Conservation (phyloP, 1,140 invertebrate genomes). For the Cherax destructor region DNA sequence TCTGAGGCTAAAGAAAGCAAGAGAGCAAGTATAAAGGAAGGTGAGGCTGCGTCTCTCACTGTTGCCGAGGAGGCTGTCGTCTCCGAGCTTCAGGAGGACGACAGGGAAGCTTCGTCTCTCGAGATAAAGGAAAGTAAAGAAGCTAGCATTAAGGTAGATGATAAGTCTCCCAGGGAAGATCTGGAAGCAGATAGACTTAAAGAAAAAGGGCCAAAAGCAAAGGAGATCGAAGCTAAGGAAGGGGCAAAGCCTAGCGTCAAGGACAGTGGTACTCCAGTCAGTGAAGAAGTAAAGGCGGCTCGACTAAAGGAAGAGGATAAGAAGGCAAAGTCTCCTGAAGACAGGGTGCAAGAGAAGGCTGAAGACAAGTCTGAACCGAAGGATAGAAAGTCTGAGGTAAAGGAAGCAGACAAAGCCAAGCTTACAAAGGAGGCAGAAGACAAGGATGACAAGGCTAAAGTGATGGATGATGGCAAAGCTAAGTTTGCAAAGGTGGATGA, state of each 20-base stretch:
- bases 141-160: neutral
- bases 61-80: neutral
- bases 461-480: neutral
- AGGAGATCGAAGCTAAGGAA: neutral
- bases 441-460: neutral
- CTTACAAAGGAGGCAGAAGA: constrained; percentile 6
- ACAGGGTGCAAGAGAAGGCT: neutral
- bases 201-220: neutral
- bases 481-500: neutral
- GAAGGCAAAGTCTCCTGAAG: neutral
- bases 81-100: neutral
- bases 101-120: neutral
- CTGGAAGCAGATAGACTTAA: neutral
- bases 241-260: neutral
- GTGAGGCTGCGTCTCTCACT: neutral
- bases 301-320: neutral
- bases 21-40: neutral
- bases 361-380: neutral
- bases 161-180: neutral
- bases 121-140: neutral
- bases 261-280: neutral
- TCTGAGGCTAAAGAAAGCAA: neutral
- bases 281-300: neutral
- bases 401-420: neutral
- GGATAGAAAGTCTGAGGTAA: neutral